Evolutionary conservation across 2,888 invertebrate genomes (phyloP).

Genomic region (Latheticus oryzae): DNA sequence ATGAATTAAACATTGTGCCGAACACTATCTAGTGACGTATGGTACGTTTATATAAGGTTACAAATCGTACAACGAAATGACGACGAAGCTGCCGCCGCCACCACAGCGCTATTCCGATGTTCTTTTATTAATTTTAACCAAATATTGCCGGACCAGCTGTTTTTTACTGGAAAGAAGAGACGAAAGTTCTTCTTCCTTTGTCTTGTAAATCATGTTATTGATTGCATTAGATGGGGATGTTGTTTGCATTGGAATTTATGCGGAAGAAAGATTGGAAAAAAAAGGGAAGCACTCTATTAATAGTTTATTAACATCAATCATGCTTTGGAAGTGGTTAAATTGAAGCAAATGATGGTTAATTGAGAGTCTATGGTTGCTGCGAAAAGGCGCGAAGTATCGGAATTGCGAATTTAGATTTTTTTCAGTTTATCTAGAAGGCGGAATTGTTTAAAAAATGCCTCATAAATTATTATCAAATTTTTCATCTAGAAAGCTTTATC

Average conservation of each 20-base stretch:
- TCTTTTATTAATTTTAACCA: constrained; percentile 61
- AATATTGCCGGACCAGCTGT: constrained; percentile 59
- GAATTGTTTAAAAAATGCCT: no score
- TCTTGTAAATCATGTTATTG: constrained; percentile 18
- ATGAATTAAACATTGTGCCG: constrained; percentile 62
- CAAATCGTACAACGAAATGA: constrained; percentile 46
- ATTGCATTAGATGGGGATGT: constrained; percentile 16
- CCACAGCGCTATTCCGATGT: constrained; percentile 44
- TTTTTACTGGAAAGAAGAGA: constrained; percentile 50
- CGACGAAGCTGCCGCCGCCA: constrained; percentile 12
- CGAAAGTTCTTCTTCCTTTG: constrained; percentile 11
- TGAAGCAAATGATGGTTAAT: no score
- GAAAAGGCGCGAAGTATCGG: no score
- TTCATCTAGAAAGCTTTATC: no score
- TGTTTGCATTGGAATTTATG: constrained; percentile 16
- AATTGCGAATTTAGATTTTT: no score
- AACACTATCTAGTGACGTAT: constrained; percentile 32
- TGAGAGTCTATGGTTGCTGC: no score
- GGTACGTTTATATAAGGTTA: constrained; percentile 43
- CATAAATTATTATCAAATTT: no score
- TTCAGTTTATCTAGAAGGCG: no score
- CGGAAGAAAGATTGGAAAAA: constrained; percentile 8
- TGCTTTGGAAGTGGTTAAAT: no score
- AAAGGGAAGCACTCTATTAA: background rate
- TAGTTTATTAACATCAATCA: no score